These are phyloP conservation scores for Phylloscopus trochilus DNA, from an alignment of 2,113 vertebrate species.

Conservation along the genomic window DNA sequence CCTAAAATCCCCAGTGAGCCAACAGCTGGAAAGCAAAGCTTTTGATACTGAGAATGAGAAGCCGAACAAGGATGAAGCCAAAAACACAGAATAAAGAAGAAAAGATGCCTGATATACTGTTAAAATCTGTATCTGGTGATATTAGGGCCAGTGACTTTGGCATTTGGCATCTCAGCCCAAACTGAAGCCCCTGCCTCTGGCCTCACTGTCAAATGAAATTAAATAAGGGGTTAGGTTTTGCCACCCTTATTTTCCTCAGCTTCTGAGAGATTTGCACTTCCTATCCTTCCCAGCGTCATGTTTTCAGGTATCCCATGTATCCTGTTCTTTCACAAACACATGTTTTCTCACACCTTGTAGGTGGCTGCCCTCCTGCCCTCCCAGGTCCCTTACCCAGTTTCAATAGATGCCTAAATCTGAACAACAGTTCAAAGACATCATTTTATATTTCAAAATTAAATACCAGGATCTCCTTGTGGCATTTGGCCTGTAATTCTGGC, in stretches of 20 bases:
- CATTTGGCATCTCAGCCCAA: not conserved
- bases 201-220: not conserved
- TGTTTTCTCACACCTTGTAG: not conserved
- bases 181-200: fast-evolving
- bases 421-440: not conserved
- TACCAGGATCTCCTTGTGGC: not conserved
- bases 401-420: not conserved
- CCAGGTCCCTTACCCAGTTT: not conserved
- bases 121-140: not conserved
- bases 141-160: not conserved
- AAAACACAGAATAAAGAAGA: not conserved
- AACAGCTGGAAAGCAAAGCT: not conserved
- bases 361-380: too few species aligned
- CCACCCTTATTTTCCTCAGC: not conserved
- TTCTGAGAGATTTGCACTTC: not conserved
- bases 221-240: not conserved
- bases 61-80: fast-evolving
- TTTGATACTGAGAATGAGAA: not conserved
- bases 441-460: not conserved
- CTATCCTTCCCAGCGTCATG: fast-evolving
- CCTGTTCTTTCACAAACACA: fast-evolving
- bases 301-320: not conserved
- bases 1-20: not conserved
- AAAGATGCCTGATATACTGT: not conserved
- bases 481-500: not conserved